Evolutionary conservation across 2,113 vertebrate genomes (phyloP).

Genomic region (Dromiciops gliroides): DNA sequence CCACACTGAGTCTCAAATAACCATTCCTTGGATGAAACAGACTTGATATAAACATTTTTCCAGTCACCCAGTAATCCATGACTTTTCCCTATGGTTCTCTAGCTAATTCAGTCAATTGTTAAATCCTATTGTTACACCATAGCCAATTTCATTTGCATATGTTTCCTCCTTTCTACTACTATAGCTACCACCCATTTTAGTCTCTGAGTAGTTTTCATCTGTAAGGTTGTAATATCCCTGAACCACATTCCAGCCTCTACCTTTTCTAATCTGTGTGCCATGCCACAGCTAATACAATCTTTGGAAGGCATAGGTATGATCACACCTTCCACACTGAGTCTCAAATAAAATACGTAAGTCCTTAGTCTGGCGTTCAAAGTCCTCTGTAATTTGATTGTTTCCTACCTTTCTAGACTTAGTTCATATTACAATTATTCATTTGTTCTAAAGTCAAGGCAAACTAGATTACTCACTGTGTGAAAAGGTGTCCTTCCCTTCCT

Average conservation of each 20-base stretch:
- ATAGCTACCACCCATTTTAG: neutral
- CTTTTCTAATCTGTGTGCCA: neutral
- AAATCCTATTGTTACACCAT: neutral
- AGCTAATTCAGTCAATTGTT: neutral
- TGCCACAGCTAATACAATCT: neutral
- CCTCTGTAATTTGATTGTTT: neutral
- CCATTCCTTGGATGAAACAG: neutral
- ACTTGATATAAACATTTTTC: neutral
- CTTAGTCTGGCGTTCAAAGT: neutral
- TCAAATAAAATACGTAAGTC: neutral
- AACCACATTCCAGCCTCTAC: neutral
- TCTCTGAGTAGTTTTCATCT: neutral
- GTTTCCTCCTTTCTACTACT: neutral
- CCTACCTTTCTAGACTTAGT: neutral
- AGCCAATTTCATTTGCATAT: neutral
- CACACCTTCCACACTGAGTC: neutral
- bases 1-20: neutral
- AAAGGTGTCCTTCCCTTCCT: neutral
- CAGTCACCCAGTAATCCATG: neutral
- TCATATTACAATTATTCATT: neutral
- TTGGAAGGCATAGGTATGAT: neutral
- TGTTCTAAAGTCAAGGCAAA: neutral
- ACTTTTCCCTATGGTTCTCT: neutral
- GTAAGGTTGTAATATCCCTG: too few species aligned
- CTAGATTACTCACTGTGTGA: neutral